These are phyloP conservation scores for Cecropterus lyciades DNA, from an alignment of 1,140 invertebrate species.

Conservation along the genomic window DNA sequence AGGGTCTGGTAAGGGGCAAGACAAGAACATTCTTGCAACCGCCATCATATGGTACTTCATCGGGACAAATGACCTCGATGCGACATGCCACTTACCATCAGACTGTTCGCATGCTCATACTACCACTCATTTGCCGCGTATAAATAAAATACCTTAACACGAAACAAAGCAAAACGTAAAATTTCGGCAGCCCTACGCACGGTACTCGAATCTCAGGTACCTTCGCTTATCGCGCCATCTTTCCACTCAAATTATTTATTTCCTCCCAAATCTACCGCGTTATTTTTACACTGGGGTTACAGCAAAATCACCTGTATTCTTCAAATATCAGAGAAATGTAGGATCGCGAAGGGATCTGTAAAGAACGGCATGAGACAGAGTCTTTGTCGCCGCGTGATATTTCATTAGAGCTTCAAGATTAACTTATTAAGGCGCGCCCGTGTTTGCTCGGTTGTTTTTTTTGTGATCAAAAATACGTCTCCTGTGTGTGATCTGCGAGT, in stretches of 20 bases:
- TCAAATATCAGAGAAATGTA: conserved; percentile 3
- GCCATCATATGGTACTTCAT: too few species aligned
- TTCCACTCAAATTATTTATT: conserved; percentile 73
- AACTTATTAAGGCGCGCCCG: conserved; percentile 66
- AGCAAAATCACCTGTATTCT: conserved; percentile 43
- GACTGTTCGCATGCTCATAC: too few species aligned
- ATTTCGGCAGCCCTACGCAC: conserved; percentile 49
- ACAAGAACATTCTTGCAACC: too few species aligned
- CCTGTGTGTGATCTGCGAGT: conserved; percentile 29
- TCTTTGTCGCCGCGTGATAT: conserved; percentile 70
- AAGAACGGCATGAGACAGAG: conserved; percentile 44
- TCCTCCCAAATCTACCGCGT: conserved; percentile 52
- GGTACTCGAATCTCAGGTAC: conserved; percentile 66
- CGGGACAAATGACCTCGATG: too few species aligned
- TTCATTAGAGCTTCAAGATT: conserved; percentile 73
- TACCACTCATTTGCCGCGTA: too few species aligned
- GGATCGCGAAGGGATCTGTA: conserved; percentile 25
- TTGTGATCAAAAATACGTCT: conserved; percentile 38
- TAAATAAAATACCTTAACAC: not conserved
- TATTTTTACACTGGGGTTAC: conserved; percentile 9
- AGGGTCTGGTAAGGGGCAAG: too few species aligned
- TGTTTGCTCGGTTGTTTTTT: conserved; percentile 47
- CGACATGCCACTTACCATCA: too few species aligned
- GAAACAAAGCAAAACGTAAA: not conserved
- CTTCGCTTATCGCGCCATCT: conserved; percentile 70